Evolutionary conservation across 2,113 vertebrate genomes (phyloP).

Genomic region (Eclectus roratus): DNA sequence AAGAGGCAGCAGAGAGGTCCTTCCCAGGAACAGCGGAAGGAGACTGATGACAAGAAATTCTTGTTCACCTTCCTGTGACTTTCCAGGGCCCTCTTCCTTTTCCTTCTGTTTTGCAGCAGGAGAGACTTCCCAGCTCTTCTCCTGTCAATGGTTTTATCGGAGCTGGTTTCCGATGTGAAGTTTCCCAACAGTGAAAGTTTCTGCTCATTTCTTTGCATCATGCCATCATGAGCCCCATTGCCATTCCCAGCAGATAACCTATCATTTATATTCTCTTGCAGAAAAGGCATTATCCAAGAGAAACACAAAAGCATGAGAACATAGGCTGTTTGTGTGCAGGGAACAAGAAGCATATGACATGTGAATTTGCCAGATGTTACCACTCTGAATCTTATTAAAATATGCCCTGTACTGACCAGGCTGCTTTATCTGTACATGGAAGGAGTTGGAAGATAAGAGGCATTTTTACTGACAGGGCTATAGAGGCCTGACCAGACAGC

Average conservation of each 20-base stretch:
- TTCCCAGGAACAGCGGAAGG: conserved; percentile 50
- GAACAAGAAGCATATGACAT: not conserved
- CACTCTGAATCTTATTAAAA: conserved; percentile 38
- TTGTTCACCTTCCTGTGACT: not conserved
- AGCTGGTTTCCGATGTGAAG: not conserved
- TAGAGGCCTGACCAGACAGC: not conserved
- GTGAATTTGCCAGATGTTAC: conserved; percentile 62
- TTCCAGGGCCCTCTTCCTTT: conserved; percentile 44
- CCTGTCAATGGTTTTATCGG: not conserved
- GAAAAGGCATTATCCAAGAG: conserved; percentile 29
- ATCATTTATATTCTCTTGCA: fast-evolving
- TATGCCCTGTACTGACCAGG: not conserved
- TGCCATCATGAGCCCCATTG: not conserved
- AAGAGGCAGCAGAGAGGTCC: not conserved
- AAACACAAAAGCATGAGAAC: conserved; percentile 45
- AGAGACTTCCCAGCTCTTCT: not conserved
- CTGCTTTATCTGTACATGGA: not conserved
- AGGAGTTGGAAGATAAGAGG: not conserved
- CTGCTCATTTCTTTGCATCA: not conserved
- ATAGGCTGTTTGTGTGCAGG: not conserved
- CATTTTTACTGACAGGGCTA: not conserved
- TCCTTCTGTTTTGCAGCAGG: conserved; percentile 1
- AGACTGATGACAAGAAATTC: not conserved
- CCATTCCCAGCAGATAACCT: not conserved
- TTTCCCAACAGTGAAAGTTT: not conserved